Evolutionary conservation across 2,797 vertebrate genomes (phyloP).

Genomic region (Channallabes apus): DNA sequence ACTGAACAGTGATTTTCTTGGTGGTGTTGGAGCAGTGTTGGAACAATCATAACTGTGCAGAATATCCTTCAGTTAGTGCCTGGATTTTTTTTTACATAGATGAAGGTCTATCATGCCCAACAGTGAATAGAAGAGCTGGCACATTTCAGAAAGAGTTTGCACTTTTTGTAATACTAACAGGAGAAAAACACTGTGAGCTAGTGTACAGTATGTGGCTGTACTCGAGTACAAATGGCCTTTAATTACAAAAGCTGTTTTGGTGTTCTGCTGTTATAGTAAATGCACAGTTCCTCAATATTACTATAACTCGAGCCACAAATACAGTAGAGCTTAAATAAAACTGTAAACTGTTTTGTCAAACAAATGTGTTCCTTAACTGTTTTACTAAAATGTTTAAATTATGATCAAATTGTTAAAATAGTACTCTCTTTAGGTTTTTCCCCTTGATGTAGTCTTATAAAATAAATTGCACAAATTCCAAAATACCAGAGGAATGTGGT

Average conservation of each 20-base stretch:
- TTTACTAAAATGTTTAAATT: slow-evolving; percentile 28
- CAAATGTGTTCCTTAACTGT: background rate
- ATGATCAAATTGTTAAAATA: background rate
- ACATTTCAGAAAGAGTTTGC: background rate
- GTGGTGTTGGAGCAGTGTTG: background rate
- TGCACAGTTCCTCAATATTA: background rate
- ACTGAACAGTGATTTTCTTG: background rate
- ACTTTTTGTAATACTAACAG: background rate
- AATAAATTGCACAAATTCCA: slow-evolving; percentile 12
- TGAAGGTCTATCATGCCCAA: background rate
- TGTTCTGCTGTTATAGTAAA: background rate
- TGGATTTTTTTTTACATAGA: background rate
- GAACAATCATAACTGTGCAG: background rate
- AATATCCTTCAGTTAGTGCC: background rate
- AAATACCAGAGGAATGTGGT: background rate
- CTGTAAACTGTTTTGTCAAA: background rate
- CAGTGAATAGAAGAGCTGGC: background rate
- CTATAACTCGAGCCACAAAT: background rate
- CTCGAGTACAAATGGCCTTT: background rate
- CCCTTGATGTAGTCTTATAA: background rate
- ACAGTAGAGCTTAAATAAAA: background rate
- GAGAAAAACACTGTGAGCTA: background rate
- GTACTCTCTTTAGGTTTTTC: background rate
- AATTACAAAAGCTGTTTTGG: background rate
- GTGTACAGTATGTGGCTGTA: background rate